Percentiles rank a stretch among this genome's conserved stretches.
Evolutionary conservation across 2,113 vertebrate species (phyloP).

Genomic region (Oriolus oriolus): DNA sequence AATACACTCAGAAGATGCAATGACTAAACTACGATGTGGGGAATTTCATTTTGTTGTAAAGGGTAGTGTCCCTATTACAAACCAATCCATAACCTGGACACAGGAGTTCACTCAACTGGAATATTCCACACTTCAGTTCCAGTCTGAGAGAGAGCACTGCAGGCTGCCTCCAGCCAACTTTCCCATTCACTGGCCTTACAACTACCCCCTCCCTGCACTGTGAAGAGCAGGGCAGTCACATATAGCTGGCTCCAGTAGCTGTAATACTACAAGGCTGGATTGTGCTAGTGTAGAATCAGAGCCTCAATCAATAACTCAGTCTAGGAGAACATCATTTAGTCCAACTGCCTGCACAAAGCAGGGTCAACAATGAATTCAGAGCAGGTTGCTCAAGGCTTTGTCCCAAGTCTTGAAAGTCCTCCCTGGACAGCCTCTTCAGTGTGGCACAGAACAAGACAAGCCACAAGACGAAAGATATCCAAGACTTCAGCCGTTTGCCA

Average conservation of each 20-base stretch:
- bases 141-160: not conserved
- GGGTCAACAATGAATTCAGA: not conserved
- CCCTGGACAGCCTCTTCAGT: not conserved
- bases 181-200: not conserved
- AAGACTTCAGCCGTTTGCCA: not conserved
- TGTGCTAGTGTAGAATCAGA: not conserved
- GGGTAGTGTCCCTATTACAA: not conserved
- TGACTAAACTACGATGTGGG: not conserved
- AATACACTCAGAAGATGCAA: not conserved
- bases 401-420: not conserved
- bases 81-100: not conserved
- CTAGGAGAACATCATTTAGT: not conserved
- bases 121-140: not conserved
- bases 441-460: not conserved
- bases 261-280: too few relatives aligned
- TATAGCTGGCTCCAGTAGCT: not conserved
- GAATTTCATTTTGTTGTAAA: not conserved
- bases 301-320: not conserved
- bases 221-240: not conserved
- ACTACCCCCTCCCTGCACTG: not conserved
- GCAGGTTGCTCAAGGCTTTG: not conserved
- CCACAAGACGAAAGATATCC: fast-evolving
- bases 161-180: not conserved
- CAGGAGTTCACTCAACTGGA: not conserved
- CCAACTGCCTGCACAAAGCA: not conserved